Conservation (phyloP, 2,797 vertebrate genomes). For the Clarias platycephalus region DNA sequence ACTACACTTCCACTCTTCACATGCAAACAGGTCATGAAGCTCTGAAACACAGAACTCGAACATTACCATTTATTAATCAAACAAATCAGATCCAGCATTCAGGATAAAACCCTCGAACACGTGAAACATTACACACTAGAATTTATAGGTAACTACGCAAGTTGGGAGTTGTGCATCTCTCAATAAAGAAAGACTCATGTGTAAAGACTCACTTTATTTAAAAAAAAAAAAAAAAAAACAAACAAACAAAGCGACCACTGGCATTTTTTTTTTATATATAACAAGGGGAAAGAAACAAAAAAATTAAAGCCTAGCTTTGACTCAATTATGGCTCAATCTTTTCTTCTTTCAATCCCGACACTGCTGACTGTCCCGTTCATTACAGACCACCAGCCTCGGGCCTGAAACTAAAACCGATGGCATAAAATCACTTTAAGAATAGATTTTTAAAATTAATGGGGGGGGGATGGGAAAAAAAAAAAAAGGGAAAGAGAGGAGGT, state of each 20-base stretch:
- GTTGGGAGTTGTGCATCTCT: not conserved
- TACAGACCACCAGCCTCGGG: slow-evolving; percentile 43
- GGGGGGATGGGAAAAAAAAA: not conserved
- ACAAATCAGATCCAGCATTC: not conserved
- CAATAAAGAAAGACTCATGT: not conserved
- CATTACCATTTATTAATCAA: not conserved
- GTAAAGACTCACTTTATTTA: slow-evolving; percentile 54
- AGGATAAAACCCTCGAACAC: not conserved
- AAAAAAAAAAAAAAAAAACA: slow-evolving; percentile 36
- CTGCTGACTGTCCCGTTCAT: slow-evolving; percentile 36
- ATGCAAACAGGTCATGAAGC: not conserved
- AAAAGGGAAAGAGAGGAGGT: not conserved
- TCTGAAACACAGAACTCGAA: not conserved
- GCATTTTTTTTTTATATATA: slow-evolving; percentile 47
- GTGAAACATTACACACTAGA: too few relatives aligned
- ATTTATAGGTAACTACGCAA: not conserved
- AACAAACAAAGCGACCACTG: slow-evolving; percentile 21
- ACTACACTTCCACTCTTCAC: not conserved
- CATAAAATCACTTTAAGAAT: slow-evolving; percentile 35
- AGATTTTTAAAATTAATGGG: not conserved
- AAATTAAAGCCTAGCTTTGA: slow-evolving; percentile 21
- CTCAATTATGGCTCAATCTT: slow-evolving; percentile 42
- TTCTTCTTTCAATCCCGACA: slow-evolving; percentile 39
- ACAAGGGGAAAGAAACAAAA: not conserved
- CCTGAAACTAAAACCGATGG: slow-evolving; percentile 43